A percentile compares a stretch with the other conserved stretches of the same genome.
phyloP scores from a whole-genome alignment of 2,113 vertebrate species.

The Scophthalmus maximus region DNA sequence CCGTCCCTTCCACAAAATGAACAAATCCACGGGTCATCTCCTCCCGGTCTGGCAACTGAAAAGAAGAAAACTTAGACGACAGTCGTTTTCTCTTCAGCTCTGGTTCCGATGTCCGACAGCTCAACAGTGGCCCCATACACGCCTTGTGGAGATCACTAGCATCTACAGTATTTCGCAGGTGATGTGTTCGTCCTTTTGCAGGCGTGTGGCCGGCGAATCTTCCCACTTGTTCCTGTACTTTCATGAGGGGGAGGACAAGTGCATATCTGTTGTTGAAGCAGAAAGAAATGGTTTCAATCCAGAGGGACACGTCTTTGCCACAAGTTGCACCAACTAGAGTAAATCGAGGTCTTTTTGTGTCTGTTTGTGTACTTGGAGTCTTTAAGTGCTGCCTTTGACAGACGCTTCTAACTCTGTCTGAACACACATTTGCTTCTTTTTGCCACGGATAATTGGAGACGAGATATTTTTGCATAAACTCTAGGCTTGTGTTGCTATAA shows the following conservation, averaged over 20 bases:
- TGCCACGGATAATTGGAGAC: conserved; percentile 1
- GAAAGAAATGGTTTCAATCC: background rate
- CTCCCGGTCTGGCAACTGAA: conserved; percentile 4
- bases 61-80: conserved; percentile 23
- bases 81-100: conserved; percentile 28
- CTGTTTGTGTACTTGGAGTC: background rate
- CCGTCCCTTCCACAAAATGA: background rate
- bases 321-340: background rate
- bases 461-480: conserved; percentile 8
- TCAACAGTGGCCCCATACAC: background rate
- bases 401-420: too few relatives aligned
- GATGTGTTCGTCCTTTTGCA: background rate
- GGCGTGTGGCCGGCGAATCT: too few relatives aligned
- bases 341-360: conserved; percentile 5
- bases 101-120: conserved; percentile 1
- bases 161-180: too few relatives aligned
- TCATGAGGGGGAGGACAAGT: background rate
- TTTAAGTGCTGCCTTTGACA: conserved; percentile 3
- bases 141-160: background rate
- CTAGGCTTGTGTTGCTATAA: background rate
- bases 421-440: conserved; percentile 13
- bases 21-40: background rate
- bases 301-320: background rate
- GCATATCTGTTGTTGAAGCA: background rate
- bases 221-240: background rate